Evolutionary conservation across 2,888 invertebrate genomes (phyloP).

Genomic region (Fragum fragum): DNA sequence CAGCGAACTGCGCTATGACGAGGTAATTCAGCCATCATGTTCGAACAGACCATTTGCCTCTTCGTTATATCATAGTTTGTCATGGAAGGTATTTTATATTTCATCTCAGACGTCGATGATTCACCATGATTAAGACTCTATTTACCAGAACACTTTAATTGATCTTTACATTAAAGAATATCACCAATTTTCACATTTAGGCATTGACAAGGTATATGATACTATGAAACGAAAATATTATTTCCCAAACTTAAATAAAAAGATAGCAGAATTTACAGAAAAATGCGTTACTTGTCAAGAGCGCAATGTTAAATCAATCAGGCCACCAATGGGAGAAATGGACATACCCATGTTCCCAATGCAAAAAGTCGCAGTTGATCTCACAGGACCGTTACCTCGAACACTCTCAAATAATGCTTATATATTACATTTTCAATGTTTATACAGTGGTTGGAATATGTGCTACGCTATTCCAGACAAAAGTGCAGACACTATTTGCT

Average conservation of each 20-base stretch:
- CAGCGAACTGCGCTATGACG: too few relatives aligned
- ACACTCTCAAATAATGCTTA: constrained; percentile 48
- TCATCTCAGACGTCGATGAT: constrained; percentile 6
- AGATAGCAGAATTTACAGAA: constrained; percentile 7
- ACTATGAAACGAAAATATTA: constrained; percentile 31
- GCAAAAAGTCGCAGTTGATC: constrained; percentile 40
- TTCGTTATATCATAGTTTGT: neutral
- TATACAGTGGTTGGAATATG: constrained; percentile 30
- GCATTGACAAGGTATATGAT: constrained; percentile 11
- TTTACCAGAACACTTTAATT: constrained; percentile 11
- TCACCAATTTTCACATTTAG: constrained; percentile 21
- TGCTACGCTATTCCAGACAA: constrained; percentile 31
- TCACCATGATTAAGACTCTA: neutral
- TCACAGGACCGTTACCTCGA: constrained; percentile 40
- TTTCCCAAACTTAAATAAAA: constrained; percentile 20
- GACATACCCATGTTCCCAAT: constrained; percentile 49
- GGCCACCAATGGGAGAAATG: constrained; percentile 54
- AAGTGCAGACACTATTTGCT: constrained; percentile 14
- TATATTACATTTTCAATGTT: constrained; percentile 33
- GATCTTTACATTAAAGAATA: neutral
- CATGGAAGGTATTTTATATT: constrained; percentile 13
- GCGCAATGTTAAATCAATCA: constrained; percentile 3
- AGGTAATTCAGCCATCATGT: neutral
- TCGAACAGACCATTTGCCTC: constrained; percentile 6
- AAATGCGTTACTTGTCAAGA: constrained; percentile 46